Percentiles rank a stretch among this genome's conserved stretches.
Evolutionary conservation across 2,113 vertebrate genomes (phyloP).

Genomic region (Dascyllus trimaculatus): DNA sequence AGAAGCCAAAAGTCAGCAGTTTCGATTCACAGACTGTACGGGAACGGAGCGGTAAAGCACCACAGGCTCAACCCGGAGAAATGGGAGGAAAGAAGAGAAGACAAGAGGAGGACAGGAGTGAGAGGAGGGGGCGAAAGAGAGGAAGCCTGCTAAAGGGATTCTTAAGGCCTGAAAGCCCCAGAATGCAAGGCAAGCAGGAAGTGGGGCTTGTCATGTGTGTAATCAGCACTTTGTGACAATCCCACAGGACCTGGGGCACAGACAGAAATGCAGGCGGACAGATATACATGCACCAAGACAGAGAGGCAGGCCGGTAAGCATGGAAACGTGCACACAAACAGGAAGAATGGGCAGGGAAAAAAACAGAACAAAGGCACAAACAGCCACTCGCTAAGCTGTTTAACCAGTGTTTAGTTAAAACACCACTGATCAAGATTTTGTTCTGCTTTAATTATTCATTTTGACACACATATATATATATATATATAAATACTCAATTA

Average conservation of each 20-base stretch:
- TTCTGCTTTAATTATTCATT: conserved; percentile 14
- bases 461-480: no score
- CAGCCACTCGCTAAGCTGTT: conserved; percentile 23
- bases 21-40: conserved; percentile 64
- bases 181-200: conserved; percentile 86
- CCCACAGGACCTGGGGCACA: conserved; percentile 72
- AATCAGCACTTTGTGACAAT: conserved; percentile 85
- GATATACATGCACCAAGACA: conserved; percentile 62
- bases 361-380: conserved; percentile 40
- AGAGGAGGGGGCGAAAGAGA: conserved; percentile 65
- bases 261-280: conserved; percentile 72
- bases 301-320: conserved; percentile 50
- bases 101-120: conserved; percentile 57
- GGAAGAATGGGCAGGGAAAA: conserved; percentile 15
- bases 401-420: conserved; percentile 8
- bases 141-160: conserved; percentile 75
- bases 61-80: conserved; percentile 61
- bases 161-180: conserved; percentile 78
- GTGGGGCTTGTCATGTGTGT: conserved; percentile 82
- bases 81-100: conserved; percentile 56
- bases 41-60: conserved; percentile 57
- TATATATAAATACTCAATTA: background rate
- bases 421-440: conserved; percentile 1
- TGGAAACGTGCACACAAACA: conserved; percentile 50
- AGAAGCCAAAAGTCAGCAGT: conserved; percentile 80